Percentiles rank a stretch among this genome's conserved stretches.
Evolutionary conservation across 30 jellyfish, hydroid and myxozoan genomes (phyloP).

Genomic region (Aurelia sp.): DNA sequence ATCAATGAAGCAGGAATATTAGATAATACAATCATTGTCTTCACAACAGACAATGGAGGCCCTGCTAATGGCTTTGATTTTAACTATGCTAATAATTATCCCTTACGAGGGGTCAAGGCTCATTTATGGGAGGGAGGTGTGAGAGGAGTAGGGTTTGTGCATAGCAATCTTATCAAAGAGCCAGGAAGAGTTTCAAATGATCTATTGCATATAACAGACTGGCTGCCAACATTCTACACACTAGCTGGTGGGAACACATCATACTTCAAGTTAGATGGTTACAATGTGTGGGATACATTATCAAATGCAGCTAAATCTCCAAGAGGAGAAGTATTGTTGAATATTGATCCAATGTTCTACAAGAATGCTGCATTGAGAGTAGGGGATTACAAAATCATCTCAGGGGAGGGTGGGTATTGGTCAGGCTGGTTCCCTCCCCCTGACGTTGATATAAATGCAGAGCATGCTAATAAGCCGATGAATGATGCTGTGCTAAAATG

Average conservation of each 20-base stretch:
- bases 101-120: conserved; percentile 91
- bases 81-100: conserved; percentile 90
- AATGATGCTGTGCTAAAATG: conserved; percentile 66
- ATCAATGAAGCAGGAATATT: conserved; percentile 73
- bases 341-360: conserved; percentile 81
- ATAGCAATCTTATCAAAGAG: conserved; percentile 70
- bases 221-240: conserved; percentile 88
- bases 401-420: conserved; percentile 66
- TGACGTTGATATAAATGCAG: conserved; percentile 14
- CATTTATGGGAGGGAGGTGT: conserved; percentile 98
- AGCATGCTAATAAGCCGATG: conserved; percentile 2
- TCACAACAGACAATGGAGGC: conserved; percentile 97
- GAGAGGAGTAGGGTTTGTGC: conserved; percentile 85
- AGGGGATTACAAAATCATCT: conserved; percentile 81
- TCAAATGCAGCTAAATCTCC: conserved; percentile 62
- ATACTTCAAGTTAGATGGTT: conserved; percentile 64
- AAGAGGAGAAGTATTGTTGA: conserved; percentile 75
- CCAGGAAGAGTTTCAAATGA: conserved; percentile 89
- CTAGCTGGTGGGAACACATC: conserved; percentile 83
- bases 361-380: conserved; percentile 86
- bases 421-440: conserved; percentile 97
- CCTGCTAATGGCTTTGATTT: conserved; percentile 96
- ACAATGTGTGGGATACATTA: conserved; percentile 73
- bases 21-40: conserved; percentile 81
- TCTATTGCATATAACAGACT: conserved; percentile 83